Conservation (phyloP, 2,888 invertebrate genomes). For the Ectemnius continuus region DNA sequence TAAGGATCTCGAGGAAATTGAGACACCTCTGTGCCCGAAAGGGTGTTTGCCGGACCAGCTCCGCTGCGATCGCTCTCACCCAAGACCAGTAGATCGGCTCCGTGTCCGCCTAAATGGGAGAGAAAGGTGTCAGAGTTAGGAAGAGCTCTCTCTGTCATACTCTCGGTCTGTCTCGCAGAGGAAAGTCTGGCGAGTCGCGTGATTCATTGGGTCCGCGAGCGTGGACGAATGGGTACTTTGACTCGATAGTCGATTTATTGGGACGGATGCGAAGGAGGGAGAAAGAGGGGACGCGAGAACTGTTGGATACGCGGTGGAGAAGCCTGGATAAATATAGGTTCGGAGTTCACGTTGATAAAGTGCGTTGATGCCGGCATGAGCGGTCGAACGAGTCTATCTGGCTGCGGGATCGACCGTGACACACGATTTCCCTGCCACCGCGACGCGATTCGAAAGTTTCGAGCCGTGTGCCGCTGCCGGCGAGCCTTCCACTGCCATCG, state of each 20-base stretch:
- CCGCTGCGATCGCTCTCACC: constrained; percentile 87
- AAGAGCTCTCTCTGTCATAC: constrained; percentile 3
- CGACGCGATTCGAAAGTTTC: constrained; percentile 66
- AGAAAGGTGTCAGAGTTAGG: constrained; percentile 1
- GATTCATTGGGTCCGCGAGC: background rate
- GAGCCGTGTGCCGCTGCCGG: constrained; percentile 32
- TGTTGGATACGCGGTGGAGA: background rate
- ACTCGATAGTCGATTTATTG: background rate
- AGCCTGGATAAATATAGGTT: constrained; percentile 14
- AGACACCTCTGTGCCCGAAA: constrained; percentile 82
- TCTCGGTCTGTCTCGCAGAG: too few relatives aligned
- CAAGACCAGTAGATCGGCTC: constrained; percentile 86
- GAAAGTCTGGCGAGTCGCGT: background rate
- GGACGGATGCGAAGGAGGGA: background rate
- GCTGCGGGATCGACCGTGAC: constrained; percentile 62
- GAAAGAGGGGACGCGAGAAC: too few relatives aligned
- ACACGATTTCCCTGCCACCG: constrained; percentile 61
- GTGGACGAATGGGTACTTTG: background rate
- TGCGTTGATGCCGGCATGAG: constrained; percentile 14
- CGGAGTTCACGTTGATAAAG: constrained; percentile 16
- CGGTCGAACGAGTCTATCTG: constrained; percentile 39
- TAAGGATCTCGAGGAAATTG: constrained; percentile 85
- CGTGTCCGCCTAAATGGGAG: constrained; percentile 82
- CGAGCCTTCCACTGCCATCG: constrained; percentile 35
- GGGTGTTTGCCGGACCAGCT: constrained; percentile 87